Percentiles rank a stretch among this genome's conserved stretches.
Conservation (phyloP, 2,888 invertebrate genomes). For the Caenorhabditis sulstoni region DNA sequence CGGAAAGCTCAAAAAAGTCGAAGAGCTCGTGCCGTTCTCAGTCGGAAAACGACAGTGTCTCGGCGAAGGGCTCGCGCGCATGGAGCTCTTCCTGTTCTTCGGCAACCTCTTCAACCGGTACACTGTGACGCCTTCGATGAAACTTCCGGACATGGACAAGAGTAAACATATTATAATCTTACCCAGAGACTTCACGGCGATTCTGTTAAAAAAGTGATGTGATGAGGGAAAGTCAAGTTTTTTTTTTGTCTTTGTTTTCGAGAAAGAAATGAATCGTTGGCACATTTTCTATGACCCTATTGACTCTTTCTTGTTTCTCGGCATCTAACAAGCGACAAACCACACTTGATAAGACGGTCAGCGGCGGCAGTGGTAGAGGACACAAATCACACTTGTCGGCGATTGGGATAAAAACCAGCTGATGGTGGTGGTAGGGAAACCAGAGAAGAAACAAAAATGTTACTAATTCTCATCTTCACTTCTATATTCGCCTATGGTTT, state of each 20-base stretch:
- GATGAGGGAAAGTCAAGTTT: no score
- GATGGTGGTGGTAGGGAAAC: no score
- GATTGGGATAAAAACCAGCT: no score
- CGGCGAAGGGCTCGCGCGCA: conserved; percentile 59
- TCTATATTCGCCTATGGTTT: conserved; percentile 13
- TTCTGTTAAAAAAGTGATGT: not conserved
- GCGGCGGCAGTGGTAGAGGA: no score
- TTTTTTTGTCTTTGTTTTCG: no score
- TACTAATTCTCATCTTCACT: conserved; percentile 14
- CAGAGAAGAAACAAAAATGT: not conserved
- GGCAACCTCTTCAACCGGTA: conserved; percentile 61
- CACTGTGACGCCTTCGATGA: not conserved
- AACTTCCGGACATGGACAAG: conserved; percentile 1
- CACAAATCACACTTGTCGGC: no score
- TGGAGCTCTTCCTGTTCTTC: conserved; percentile 61
- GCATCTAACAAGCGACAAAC: no score
- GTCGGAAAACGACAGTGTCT: conserved; percentile 63
- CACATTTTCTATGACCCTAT: no score
- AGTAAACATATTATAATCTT: not conserved
- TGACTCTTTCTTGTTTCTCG: no score
- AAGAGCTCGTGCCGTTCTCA: conserved; percentile 62
- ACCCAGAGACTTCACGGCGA: conserved; percentile 6
- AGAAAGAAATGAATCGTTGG: no score
- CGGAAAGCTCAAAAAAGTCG: conserved; percentile 40
- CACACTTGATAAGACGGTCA: no score